phyloP scores from a whole-genome alignment of 2,888 invertebrate genomes.

The Caenorhabditis becei region DNA sequence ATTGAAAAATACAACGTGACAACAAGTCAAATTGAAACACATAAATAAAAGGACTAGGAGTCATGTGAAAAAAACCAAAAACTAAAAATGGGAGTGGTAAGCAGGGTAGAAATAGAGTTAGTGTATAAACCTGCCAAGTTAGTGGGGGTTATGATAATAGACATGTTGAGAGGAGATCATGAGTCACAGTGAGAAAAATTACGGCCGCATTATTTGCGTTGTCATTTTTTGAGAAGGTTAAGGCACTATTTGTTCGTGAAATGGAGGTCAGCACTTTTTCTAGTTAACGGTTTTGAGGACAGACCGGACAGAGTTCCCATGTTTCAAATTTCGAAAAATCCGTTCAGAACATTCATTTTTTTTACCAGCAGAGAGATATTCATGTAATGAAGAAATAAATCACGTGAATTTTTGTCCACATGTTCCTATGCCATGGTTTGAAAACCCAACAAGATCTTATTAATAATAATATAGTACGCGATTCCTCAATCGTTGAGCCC shows the following conservation, averaged over 20 bases:
- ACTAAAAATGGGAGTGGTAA: constrained; percentile 9
- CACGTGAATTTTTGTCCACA: too few relatives aligned
- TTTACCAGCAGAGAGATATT: too few relatives aligned
- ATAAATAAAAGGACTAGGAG: neutral
- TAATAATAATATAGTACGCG: too few relatives aligned
- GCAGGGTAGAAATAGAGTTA: neutral
- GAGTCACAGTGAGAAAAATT: neutral
- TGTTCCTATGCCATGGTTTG: too few relatives aligned
- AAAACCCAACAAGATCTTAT: too few relatives aligned
- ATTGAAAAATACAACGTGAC: too few relatives aligned
- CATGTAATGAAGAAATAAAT: too few relatives aligned
- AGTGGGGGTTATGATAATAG: constrained; percentile 20
- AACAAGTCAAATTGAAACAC: neutral
- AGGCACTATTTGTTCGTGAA: neutral
- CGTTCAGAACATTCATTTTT: too few relatives aligned
- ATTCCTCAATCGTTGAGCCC: too few relatives aligned
- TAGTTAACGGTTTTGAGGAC: neutral
- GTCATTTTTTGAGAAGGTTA: neutral
- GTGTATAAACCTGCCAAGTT: constrained; percentile 5
- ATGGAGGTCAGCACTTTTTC: neutral
- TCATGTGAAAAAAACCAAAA: constrained; percentile 5
- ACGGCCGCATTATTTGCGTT: neutral
- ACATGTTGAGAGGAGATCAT: neutral
- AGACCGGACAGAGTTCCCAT: too few relatives aligned
- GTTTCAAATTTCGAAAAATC: too few relatives aligned